These are phyloP conservation scores for Polydrusus pterygomalis DNA, from an alignment of 2,888 invertebrate genomes.

Conservation along the genomic window DNA sequence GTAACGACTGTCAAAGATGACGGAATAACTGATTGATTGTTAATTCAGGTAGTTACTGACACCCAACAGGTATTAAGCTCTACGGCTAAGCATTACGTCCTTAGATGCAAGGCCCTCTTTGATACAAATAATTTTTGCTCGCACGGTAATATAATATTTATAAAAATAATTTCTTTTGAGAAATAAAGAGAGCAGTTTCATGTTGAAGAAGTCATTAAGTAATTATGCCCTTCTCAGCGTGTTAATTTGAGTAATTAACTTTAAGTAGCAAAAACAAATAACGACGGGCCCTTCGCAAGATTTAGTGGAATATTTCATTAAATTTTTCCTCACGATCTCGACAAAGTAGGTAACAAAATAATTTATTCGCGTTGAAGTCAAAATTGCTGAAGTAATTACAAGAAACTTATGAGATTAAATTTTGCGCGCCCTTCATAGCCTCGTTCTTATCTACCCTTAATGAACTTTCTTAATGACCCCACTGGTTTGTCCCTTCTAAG, in stretches of 20 bases:
- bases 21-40: too few species aligned
- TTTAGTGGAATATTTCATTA: constrained; percentile 19
- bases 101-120: too few species aligned
- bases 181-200: too few species aligned
- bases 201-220: too few species aligned
- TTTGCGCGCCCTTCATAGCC: constrained; percentile 22
- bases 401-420: constrained; percentile 39
- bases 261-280: background rate
- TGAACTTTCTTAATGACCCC: constrained; percentile 45
- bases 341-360: constrained; percentile 13
- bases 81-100: too few species aligned
- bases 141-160: too few species aligned
- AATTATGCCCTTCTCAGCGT: too few species aligned
- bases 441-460: constrained; percentile 9
- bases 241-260: background rate
- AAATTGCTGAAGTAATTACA: constrained; percentile 34
- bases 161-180: too few species aligned
- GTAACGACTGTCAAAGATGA: too few species aligned
- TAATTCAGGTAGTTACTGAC: too few species aligned
- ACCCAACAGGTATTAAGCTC: too few species aligned
- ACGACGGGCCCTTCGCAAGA: background rate
- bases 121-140: too few species aligned
- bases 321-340: constrained; percentile 16
- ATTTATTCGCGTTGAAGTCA: constrained; percentile 23
- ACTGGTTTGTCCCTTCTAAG: background rate